These are phyloP conservation scores for Drosophila melanosoma DNA, from an alignment of 2,888 invertebrate species.

Conservation along the genomic window DNA sequence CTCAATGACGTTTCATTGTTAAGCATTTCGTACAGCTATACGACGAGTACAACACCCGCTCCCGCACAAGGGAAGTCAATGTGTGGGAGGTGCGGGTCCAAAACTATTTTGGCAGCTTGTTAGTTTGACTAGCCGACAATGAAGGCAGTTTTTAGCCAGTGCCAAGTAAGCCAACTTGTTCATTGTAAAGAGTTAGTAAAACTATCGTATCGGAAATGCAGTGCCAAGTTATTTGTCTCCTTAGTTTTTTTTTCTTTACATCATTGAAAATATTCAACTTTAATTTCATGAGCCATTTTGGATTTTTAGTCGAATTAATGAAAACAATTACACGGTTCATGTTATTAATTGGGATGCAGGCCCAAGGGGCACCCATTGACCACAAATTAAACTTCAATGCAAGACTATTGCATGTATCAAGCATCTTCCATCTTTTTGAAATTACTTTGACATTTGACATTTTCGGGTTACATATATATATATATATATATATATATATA, in stretches of 20 bases:
- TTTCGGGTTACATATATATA: neutral
- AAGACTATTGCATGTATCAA: conserved; percentile 36
- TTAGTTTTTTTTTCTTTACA: conserved; percentile 16
- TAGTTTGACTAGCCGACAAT: conserved; percentile 75
- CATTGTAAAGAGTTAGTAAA: conserved; percentile 73
- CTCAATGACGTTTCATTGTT: conserved; percentile 76
- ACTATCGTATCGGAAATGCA: conserved; percentile 65
- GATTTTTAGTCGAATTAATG: conserved; percentile 61
- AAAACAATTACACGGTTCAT: conserved; percentile 38
- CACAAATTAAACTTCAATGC: conserved; percentile 31
- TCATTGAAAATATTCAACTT: conserved; percentile 30
- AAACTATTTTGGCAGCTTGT: conserved; percentile 77
- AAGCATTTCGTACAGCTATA: conserved; percentile 72
- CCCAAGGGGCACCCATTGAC: conserved; percentile 7
- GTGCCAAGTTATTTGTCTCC: conserved; percentile 48
- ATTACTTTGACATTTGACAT: conserved; percentile 37
- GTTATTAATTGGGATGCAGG: conserved; percentile 15
- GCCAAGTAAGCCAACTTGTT: conserved; percentile 69
- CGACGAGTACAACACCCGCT: conserved; percentile 26
- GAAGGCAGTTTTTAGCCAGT: conserved; percentile 76
- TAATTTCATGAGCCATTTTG: conserved; percentile 38
- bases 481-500: neutral
- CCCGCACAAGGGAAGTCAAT: neutral
- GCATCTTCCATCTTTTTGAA: conserved; percentile 23
- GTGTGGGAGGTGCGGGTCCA: neutral